These are phyloP conservation scores for Semotilus atromaculatus DNA, from an alignment of 2,797 vertebrate genomes.

Conservation along the genomic window DNA sequence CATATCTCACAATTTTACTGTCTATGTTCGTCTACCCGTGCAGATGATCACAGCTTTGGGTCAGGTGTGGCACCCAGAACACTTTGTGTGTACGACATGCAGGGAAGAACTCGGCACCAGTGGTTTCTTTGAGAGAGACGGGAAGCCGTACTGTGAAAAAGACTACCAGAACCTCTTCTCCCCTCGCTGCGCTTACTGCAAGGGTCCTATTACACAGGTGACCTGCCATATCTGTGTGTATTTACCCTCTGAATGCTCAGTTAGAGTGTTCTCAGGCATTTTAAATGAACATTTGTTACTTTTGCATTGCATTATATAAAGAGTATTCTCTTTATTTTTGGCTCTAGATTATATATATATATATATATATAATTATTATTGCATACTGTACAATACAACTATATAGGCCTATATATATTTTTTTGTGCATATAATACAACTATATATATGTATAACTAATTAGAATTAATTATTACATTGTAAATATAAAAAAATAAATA, in stretches of 20 bases:
- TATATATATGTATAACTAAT: background rate
- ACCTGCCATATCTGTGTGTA: background rate
- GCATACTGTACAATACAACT: background rate
- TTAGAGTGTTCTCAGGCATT: background rate
- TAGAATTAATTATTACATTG: background rate
- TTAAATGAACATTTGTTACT: background rate
- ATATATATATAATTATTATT: background rate
- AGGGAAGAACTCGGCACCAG: constrained; percentile 76
- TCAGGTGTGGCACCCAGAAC: constrained; percentile 88
- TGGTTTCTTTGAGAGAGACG: constrained; percentile 87
- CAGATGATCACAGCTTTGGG: constrained; percentile 90
- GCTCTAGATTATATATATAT: too few species aligned
- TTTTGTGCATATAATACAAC: background rate
- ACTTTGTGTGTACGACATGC: constrained; percentile 86
- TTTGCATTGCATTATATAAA: background rate
- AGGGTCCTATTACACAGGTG: constrained; percentile 76
- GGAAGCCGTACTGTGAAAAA: constrained; percentile 81
- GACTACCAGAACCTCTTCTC: constrained; percentile 85
- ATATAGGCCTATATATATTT: background rate
- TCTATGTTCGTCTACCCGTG: background rate
- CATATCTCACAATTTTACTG: background rate
- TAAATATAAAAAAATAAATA: background rate
- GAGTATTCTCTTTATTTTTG: background rate
- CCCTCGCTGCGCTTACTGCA: constrained; percentile 81
- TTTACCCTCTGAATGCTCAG: background rate